Base-by-base conservation (phyloP, 2,888 invertebrate species). In the Agrenia bidenticulata region DNA sequence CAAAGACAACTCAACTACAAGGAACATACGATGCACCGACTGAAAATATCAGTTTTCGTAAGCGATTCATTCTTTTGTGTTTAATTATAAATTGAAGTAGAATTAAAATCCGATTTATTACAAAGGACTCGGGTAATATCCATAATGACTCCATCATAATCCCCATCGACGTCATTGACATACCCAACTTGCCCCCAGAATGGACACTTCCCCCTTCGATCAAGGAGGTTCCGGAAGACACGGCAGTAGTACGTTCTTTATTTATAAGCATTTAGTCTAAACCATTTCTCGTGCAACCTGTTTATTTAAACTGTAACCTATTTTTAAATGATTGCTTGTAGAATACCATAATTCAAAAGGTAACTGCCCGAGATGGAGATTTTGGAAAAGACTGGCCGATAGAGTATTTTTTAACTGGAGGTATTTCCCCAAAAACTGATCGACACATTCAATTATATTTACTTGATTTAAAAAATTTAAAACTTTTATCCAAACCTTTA, bases 311-410 rank as follows among this genome's bases (percentile, higher is more conserved):
- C 39, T 39, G 39, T 11, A 39, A 15, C 39, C 39, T 39, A 7
- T 7, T 7, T 7, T 39, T 7, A 39, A 39, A 15, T 39, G 15
- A 39, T 39, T 11, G 39, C 15, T 39, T 15, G 9, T 7, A 15
- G 15, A 39, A 39, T 39, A 39, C 39, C 39, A 11, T 17, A 41
- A 7, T 67, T 37, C 5, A 27, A 5, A 41, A 1, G 2, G 63
- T 57, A 2, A 9, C 23, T 15, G 68, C 68, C 17, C n/a, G 60
- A 23, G 68, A 69, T 23, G 65, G 65, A 4, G 68, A 69, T 23
- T 60, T 32, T 15, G 65, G 56, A 1, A 21, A 63, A 1, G 42
- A 57, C n/a, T 69, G 63, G 63, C 23, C 21, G 9, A 65, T 68
- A 15, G 23, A 53, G 17, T 68, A 59, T 23, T 17, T 5, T n/a